Percentiles rank a stretch among this genome's conserved stretches.
Evolutionary conservation across 2,113 vertebrate genomes (phyloP).

Genomic region (Myotis brandtii): DNA sequence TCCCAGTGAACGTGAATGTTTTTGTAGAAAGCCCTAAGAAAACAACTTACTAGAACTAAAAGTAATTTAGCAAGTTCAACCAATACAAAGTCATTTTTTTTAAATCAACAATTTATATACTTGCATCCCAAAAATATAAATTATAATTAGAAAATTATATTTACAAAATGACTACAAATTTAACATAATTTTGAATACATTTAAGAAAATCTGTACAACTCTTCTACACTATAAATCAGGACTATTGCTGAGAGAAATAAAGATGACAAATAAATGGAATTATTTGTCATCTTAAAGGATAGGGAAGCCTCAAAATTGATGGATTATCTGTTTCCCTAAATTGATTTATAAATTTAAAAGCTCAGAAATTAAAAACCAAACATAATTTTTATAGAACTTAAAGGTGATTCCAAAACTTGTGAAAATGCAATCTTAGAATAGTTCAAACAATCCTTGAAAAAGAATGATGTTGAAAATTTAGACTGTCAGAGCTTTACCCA

Average conservation of each 20-base stretch:
- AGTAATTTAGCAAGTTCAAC: constrained; percentile 36
- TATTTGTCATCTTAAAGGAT: neutral
- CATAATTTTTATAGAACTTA: neutral
- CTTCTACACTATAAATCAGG: neutral
- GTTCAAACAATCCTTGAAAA: neutral
- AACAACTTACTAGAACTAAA: constrained; percentile 2
- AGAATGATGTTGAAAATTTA: neutral
- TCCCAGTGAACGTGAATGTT: neutral
- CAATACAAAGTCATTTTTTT: neutral
- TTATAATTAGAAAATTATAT: constrained; percentile 6
- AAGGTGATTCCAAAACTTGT: neutral
- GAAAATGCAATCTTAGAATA: neutral
- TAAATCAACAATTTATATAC: neutral
- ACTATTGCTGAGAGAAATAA: neutral
- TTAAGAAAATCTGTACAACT: neutral
- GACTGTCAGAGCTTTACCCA: neutral
- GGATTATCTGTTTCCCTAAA: neutral
- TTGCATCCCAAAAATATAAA: neutral
- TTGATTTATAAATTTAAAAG: neutral
- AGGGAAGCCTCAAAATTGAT: neutral
- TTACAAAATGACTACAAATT: neutral
- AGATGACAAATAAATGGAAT: neutral
- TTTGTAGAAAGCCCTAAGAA: neutral
- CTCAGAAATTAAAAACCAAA: neutral
- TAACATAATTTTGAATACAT: neutral